Conservation (phyloP, 2,888 invertebrate genomes). For the Tetrapedia diversipes region DNA sequence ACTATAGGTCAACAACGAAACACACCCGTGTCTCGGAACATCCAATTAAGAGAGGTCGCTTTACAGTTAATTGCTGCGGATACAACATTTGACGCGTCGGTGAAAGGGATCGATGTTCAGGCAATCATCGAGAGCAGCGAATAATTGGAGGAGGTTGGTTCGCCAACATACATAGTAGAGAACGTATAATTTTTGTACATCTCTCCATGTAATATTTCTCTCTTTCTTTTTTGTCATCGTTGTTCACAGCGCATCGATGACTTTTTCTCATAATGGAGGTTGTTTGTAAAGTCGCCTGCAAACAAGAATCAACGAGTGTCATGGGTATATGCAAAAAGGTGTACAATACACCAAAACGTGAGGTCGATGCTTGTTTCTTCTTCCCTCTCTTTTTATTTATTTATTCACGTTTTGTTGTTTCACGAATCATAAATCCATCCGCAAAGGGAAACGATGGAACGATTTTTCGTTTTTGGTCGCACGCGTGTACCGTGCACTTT, state of each 20-base stretch:
- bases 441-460: background rate
- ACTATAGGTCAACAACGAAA: conserved; percentile 6
- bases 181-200: conserved; percentile 29
- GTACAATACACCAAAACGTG: background rate
- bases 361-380: background rate
- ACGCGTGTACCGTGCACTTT: background rate
- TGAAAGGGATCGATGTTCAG: conserved; percentile 15
- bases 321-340: conserved; percentile 1
- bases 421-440: conserved; percentile 2
- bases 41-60: conserved; percentile 47
- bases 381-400: background rate
- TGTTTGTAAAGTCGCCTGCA: background rate
- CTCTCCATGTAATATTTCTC: background rate
- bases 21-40: conserved; percentile 7
- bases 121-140: conserved; percentile 29
- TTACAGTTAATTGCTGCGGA: conserved; percentile 51
- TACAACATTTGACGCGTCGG: conserved; percentile 36
- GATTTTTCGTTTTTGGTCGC: background rate
- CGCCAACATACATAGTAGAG: background rate
- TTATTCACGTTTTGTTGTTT: background rate
- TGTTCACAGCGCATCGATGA: background rate
- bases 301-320: conserved; percentile 8
- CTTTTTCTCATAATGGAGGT: background rate
- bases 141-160: conserved; percentile 36
- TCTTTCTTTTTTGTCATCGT: background rate